These are phyloP conservation scores for Schizaphis graminum DNA, from an alignment of 2,888 invertebrate genomes.

Conservation along the genomic window DNA sequence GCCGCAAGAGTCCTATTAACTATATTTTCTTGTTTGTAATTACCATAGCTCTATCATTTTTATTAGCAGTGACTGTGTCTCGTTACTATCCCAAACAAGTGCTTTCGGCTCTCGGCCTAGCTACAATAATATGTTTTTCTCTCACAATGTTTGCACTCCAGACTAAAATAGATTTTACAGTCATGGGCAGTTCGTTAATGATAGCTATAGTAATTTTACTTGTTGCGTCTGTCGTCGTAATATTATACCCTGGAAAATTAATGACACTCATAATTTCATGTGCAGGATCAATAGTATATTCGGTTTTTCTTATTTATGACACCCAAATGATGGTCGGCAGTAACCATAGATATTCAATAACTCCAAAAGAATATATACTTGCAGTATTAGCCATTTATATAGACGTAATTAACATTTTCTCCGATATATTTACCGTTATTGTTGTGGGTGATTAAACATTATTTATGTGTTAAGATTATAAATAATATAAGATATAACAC, in stretches of 20 bases:
- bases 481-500: neutral
- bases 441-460: slow-evolving; percentile 55
- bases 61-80: slow-evolving; percentile 82
- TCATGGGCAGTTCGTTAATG: slow-evolving; percentile 83
- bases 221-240: slow-evolving; percentile 82
- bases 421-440: slow-evolving; percentile 75
- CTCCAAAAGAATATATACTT: slow-evolving; percentile 88
- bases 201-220: slow-evolving; percentile 82
- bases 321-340: slow-evolving; percentile 93
- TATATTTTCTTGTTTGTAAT: slow-evolving; percentile 90
- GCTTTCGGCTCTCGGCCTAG: slow-evolving; percentile 89
- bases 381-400: slow-evolving; percentile 69
- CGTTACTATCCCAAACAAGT: slow-evolving; percentile 79
- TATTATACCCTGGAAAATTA: slow-evolving; percentile 75
- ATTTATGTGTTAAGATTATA: neutral
- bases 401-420: slow-evolving; percentile 69
- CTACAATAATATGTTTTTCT: slow-evolving; percentile 86
- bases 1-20: slow-evolving; percentile 88
- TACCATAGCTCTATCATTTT: slow-evolving; percentile 84
- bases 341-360: slow-evolving; percentile 88
- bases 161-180: slow-evolving; percentile 89
- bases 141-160: slow-evolving; percentile 94
- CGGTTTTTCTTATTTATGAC: slow-evolving; percentile 89
- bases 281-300: slow-evolving; percentile 89
- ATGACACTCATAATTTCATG: slow-evolving; percentile 85